Evolutionary conservation across 92 coral and sea anemone genomes (phyloP).

Genomic region (Paramuricea clavata): DNA sequence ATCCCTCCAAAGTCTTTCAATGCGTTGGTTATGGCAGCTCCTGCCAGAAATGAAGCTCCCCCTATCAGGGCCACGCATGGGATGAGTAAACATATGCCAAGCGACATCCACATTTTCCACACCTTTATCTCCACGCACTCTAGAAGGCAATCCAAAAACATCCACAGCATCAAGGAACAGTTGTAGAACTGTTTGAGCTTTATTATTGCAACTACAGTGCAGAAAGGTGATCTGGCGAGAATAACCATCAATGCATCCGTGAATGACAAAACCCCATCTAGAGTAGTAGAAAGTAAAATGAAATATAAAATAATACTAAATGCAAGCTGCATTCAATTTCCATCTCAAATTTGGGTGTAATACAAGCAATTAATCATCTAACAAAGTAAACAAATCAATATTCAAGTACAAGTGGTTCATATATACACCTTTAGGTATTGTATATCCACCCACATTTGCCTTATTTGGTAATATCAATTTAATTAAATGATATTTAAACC

Average conservation of each 20-base stretch:
- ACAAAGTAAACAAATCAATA: no score
- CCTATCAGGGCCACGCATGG: not conserved
- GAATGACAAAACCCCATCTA: conserved; percentile 76
- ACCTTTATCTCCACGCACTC: conserved; percentile 73
- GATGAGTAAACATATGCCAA: conserved; percentile 1
- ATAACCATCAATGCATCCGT: conserved; percentile 71
- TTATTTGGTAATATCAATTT: no score
- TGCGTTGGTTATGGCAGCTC: not conserved
- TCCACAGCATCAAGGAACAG: conserved; percentile 66
- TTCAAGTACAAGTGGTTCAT: no score
- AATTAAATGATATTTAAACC: no score
- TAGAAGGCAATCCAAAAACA: conserved; percentile 68
- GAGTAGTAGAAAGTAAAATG: not conserved
- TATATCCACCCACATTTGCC: no score
- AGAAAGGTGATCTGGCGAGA: conserved; percentile 65
- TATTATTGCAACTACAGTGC: conserved; percentile 59
- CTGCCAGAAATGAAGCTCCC: not conserved
- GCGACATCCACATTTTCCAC: conserved; percentile 68
- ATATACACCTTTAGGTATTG: no score
- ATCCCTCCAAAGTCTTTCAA: conserved; percentile 61
- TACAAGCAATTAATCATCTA: no score
- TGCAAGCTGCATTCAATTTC: no score
- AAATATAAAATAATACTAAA: no score
- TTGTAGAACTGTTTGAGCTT: conserved; percentile 66
- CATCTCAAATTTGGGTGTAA: no score